A percentile compares a stretch with the other conserved stretches of the same genome.
Evolutionary conservation across 2,797 vertebrate species (phyloP).

Genomic region (Chaetodon trifasciatus): DNA sequence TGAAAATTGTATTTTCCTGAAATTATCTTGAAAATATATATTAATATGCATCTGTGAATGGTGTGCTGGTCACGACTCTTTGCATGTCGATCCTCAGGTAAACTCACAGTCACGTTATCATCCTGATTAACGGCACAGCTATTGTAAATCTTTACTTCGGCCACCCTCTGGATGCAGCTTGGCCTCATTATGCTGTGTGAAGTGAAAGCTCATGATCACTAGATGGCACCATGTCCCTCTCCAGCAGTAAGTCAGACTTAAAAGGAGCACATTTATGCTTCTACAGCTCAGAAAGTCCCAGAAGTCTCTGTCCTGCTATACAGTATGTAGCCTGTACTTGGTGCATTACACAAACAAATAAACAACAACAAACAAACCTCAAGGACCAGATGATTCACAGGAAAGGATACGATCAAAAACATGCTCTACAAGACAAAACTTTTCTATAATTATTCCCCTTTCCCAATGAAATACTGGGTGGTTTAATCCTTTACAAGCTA

Average conservation of each 20-base stretch:
- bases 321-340: background rate
- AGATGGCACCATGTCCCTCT: conserved; percentile 45
- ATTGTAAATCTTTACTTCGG: background rate
- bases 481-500: background rate
- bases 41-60: conserved; percentile 64
- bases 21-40: conserved; percentile 79
- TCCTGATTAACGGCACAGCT: background rate
- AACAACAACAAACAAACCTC: background rate
- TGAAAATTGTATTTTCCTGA: conserved; percentile 80
- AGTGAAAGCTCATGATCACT: conserved; percentile 38
- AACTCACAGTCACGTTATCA: background rate
- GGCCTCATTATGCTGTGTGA: background rate
- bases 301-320: background rate
- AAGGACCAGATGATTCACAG: too few species aligned
- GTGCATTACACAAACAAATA: background rate
- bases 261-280: background rate
- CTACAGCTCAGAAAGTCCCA: background rate
- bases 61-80: conserved; percentile 19
- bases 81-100: background rate
- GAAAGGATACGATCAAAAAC: background rate
- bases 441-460: background rate
- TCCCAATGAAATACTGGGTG: background rate
- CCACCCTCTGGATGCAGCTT: background rate
- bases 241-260: background rate
- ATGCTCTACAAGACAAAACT: background rate